Evolutionary conservation across 2,113 vertebrate species (phyloP), one percentile per base, ranked within the genome.

Genomic region (Aegithalos caudatus): DNA sequence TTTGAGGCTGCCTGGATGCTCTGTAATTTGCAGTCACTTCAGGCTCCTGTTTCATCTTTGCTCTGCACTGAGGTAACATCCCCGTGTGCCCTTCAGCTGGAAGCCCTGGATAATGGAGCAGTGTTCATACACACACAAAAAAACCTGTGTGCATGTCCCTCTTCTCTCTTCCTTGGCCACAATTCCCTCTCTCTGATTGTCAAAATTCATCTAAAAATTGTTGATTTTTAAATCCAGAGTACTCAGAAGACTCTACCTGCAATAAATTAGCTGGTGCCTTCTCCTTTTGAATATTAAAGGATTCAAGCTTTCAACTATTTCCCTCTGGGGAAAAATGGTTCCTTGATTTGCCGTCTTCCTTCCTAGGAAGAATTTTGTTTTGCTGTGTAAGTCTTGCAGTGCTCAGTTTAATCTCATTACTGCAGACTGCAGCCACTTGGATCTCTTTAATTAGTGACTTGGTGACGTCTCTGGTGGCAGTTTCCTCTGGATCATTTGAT

Each of bases 251-350:
- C 9, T 86, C 47, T 23, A 92, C 72, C 77, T 92, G 83, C 72
- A 81, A 54, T 51, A 71, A 84, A 86, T 67, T 71, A 86, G 56
- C 53, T 66, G 47, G 5, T 64, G 31, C 4, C 21, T 81, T 84
- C 56, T 94, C 31, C 60, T 89, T 42, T 84, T 89, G 85, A 92
- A 87, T 95, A 89, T 89, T 89, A 87, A 91, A 95, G 22, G 7
- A 25, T 20, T 71, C 29, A 20, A 84, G 48, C 37, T 87, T 87
- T 89, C 89, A 81, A 45, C 17, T 16, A 4, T 72, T 91, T 81
- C n/a, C 70, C 53, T 87, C 27, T 20, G 53, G 83, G 83, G 86
- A 42, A 84, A 86, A 64, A 60, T 2, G 0, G 8, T 79, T 92
- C n/a, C 77, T 76, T 64, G 74, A 53, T 88, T 90, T 70, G 12